Evolutionary conservation across 2,113 vertebrate genomes (phyloP), one percentile per base, ranked within the genome.

Genomic region (Gobio gobio): DNA sequence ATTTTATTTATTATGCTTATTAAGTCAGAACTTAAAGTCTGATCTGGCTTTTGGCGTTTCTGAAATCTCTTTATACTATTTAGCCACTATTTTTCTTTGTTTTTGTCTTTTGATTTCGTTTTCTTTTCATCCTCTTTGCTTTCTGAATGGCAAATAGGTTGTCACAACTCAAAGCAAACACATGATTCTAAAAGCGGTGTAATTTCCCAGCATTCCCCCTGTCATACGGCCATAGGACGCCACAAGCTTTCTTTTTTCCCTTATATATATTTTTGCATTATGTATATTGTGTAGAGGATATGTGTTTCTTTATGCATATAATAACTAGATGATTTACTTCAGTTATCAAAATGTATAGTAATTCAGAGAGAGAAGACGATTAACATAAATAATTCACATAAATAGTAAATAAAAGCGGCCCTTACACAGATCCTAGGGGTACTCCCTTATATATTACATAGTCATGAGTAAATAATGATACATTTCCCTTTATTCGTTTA

Each of bases 401-500:
- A 36, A 68, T 36, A 2, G 7, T 22, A 22, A 70, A 70, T 43
- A 22, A 22, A 40, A 40, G 64, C 20, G 74, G 47, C n/a, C 74
- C 74, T 26, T 33, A 76, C 26, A 76, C n/a, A 54, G 47, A 2
- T 5, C 47, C 16, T 54, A 33, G 47, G 4, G 47, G 47, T 5
- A 54, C 26, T 26, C 22, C 47, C 73, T 26, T 47, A 49, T 29
- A 33, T 29, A 33, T 10, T 47, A 14, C n/a, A 61, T 6, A n/a
- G 12, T 16, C 6, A 43, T 24, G 1, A 43, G 22, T 24, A 61
- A 79, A 45, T 59, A 78, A 59, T 22, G 20, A 36, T 16, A 22
- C 29, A 13, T 77, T 40, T 36, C 29, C 24, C 56, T 77, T 58
- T 40, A 78, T 78, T n/a, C 29, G 20, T 40, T 77, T 58, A 78